These are phyloP conservation scores for Agrypnia vestita DNA, from an alignment of 1,140 invertebrate genomes.

Conservation along the genomic window DNA sequence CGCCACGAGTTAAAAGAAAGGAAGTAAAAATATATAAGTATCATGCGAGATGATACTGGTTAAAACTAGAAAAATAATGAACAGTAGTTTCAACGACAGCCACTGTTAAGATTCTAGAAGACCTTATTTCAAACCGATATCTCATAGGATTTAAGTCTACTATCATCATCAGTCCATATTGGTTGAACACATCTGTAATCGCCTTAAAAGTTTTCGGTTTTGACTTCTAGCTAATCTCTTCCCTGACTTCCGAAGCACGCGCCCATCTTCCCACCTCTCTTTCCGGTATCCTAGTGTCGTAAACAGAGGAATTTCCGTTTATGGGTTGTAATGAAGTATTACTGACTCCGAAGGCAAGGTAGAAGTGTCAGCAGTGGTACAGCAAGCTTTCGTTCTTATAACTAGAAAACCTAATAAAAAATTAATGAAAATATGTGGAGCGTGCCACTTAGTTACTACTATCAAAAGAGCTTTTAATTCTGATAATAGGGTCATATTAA, in stretches of 20 bases:
- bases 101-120: too few relatives aligned
- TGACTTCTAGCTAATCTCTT: constrained; percentile 16
- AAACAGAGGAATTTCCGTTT: background rate
- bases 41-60: background rate
- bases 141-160: background rate
- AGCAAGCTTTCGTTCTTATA: background rate
- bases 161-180: too few relatives aligned
- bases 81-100: background rate
- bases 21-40: background rate
- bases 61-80: background rate
- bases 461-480: too few relatives aligned
- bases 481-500: too few relatives aligned
- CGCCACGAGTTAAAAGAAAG: too few relatives aligned
- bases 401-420: background rate
- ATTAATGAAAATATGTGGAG: background rate
- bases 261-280: too few relatives aligned
- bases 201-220: background rate
- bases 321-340: background rate
- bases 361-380: background rate
- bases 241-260: constrained; percentile 31
- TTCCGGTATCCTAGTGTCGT: background rate
- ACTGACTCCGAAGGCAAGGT: background rate
- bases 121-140: background rate
- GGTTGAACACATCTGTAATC: background rate
- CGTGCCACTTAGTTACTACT: too few relatives aligned